phyloP scores from a whole-genome alignment of 2,113 vertebrate species.

The Prinia subflava region DNA sequence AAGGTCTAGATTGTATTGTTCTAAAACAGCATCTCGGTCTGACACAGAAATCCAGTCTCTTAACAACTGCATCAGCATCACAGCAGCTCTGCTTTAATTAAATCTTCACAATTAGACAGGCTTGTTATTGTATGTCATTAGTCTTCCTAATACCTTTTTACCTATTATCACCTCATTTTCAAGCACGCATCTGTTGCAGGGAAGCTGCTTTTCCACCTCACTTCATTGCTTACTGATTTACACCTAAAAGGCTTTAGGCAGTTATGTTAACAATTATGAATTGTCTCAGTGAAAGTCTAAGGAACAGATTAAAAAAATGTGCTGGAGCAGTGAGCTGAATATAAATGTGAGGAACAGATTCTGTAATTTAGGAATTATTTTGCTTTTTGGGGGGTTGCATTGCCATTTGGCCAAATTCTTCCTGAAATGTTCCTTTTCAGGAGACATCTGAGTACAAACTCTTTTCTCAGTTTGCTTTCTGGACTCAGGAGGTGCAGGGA shows the following conservation, averaged over 20 bases:
- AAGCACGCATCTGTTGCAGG: constrained; percentile 40
- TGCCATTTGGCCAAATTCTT: background rate
- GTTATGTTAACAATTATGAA: constrained; percentile 54
- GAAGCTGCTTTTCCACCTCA: constrained; percentile 29
- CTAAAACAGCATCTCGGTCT: background rate
- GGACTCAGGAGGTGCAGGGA: background rate
- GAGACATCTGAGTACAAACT: background rate
- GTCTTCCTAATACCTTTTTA: constrained; percentile 50
- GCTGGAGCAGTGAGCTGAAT: background rate
- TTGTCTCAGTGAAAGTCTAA: constrained; percentile 11
- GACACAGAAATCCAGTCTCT: constrained; percentile 13
- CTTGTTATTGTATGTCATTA: constrained; percentile 67
- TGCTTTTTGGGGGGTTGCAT: background rate
- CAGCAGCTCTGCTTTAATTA: constrained; percentile 60
- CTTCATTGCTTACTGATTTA: constrained; percentile 46
- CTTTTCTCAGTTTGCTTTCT: background rate
- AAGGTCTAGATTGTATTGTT: background rate
- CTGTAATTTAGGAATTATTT: background rate
- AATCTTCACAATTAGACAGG: constrained; percentile 57
- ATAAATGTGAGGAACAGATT: background rate
- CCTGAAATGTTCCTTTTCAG: background rate
- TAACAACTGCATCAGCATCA: constrained; percentile 15
- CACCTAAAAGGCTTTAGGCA: constrained; percentile 39
- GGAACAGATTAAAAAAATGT: background rate
- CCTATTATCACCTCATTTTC: constrained; percentile 68